These are phyloP conservation scores for Triops cancriformis DNA, from an alignment of 1,140 invertebrate genomes.

Conservation along the genomic window DNA sequence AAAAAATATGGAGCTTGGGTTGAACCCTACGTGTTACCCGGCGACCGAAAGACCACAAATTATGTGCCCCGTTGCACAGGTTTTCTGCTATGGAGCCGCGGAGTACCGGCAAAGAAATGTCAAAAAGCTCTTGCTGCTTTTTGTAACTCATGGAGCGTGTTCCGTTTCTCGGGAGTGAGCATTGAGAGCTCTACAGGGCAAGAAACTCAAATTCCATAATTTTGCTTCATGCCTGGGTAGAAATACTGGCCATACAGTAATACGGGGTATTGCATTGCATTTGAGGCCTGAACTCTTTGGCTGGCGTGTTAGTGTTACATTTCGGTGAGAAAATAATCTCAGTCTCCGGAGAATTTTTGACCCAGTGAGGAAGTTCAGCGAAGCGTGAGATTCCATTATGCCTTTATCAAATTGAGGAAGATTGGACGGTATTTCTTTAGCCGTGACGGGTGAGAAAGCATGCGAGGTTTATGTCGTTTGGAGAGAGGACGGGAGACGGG, in stretches of 20 bases:
- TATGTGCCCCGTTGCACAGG: neutral
- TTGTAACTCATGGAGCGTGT: neutral
- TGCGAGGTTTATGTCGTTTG: neutral
- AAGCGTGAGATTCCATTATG: neutral
- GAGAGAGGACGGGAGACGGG: neutral
- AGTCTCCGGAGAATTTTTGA: neutral
- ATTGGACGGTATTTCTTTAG: neutral
- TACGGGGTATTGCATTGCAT: neutral
- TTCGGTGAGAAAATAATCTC: neutral
- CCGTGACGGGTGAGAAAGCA: neutral
- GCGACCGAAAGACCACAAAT: neutral
- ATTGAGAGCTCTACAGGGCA: neutral
- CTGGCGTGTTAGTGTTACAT: neutral
- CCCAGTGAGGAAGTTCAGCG: neutral
- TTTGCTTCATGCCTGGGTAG: neutral
- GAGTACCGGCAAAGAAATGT: neutral
- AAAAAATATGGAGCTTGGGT: neutral
- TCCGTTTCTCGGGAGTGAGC: neutral
- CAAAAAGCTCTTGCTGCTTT: neutral
- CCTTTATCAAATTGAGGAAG: neutral
- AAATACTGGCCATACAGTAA: neutral
- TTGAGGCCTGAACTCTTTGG: neutral
- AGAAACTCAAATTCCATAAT: neutral
- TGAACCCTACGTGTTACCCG: neutral
- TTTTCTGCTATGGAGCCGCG: neutral